Percentiles rank a stretch among this genome's conserved stretches.
phyloP scores from a whole-genome alignment of 1,140 invertebrate species.

The Sitobion miscanthi region DNA sequence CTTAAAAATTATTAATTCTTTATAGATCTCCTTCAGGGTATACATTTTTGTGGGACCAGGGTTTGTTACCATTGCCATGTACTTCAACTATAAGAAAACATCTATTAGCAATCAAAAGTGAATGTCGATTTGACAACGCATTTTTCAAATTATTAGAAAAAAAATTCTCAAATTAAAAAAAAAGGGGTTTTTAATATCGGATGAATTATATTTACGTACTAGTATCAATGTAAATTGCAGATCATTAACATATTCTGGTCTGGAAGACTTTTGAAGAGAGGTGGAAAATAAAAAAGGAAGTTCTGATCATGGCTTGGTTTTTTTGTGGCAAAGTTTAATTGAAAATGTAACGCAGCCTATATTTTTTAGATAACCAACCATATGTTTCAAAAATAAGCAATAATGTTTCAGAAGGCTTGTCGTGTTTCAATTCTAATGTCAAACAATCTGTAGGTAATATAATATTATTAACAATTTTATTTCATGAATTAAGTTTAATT shows the following conservation, averaged over 20 bases:
- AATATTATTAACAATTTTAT: no score
- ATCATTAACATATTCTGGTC: background rate
- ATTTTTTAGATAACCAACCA: no score
- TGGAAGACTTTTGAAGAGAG: background rate
- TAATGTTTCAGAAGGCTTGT: no score
- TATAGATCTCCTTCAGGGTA: background rate
- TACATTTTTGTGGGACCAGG: background rate
- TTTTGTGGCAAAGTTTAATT: background rate
- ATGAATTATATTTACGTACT: background rate
- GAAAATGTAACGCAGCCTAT: background rate
- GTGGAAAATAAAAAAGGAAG: background rate
- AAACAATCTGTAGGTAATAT: no score
- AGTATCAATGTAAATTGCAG: conserved; percentile 3
- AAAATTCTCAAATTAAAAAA: background rate
- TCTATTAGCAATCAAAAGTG: background rate
- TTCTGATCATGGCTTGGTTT: background rate
- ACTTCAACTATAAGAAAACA: background rate
- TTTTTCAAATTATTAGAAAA: background rate
- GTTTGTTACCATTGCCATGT: no score
- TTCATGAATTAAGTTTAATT: no score
- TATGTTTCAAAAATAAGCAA: no score
- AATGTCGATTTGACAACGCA: background rate
- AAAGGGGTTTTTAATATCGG: background rate
- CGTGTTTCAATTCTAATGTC: no score
- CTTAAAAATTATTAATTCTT: background rate